phyloP scores from a whole-genome alignment of 2,888 invertebrate species.

The Bhutanitis thaidina region DNA sequence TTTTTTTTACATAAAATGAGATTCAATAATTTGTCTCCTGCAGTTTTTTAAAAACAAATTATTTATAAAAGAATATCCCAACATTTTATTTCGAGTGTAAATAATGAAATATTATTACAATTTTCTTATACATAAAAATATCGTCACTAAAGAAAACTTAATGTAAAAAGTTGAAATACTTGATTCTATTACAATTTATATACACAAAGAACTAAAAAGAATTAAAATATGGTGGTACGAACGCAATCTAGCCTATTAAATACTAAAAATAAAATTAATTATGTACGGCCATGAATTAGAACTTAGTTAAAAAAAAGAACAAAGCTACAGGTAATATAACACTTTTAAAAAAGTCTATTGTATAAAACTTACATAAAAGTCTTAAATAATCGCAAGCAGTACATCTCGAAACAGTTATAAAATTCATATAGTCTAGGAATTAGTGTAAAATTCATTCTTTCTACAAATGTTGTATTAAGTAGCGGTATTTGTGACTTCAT shows the following conservation, averaged over 20 bases:
- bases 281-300: conserved; percentile 27
- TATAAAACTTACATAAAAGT: conserved; percentile 15
- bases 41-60: background rate
- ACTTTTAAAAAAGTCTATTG: conserved; percentile 15
- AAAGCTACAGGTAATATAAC: conserved; percentile 17
- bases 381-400: conserved; percentile 16
- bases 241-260: conserved; percentile 38
- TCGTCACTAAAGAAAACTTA: conserved; percentile 33
- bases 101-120: background rate
- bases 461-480: conserved; percentile 7
- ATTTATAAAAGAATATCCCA: background rate
- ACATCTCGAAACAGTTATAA: conserved; percentile 17
- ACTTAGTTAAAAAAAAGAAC: conserved; percentile 15
- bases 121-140: conserved; percentile 15
- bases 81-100: conserved; percentile 1
- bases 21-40: conserved; percentile 18
- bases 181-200: conserved; percentile 32
- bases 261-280: conserved; percentile 26
- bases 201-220: conserved; percentile 33
- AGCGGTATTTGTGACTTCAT: conserved; percentile 13
- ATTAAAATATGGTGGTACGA: conserved; percentile 51
- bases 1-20: conserved; percentile 25
- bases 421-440: conserved; percentile 11
- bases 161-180: conserved; percentile 32
- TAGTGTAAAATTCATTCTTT: conserved; percentile 3